Conservation (phyloP, 2,888 invertebrate species). For the Andrena fulva region DNA sequence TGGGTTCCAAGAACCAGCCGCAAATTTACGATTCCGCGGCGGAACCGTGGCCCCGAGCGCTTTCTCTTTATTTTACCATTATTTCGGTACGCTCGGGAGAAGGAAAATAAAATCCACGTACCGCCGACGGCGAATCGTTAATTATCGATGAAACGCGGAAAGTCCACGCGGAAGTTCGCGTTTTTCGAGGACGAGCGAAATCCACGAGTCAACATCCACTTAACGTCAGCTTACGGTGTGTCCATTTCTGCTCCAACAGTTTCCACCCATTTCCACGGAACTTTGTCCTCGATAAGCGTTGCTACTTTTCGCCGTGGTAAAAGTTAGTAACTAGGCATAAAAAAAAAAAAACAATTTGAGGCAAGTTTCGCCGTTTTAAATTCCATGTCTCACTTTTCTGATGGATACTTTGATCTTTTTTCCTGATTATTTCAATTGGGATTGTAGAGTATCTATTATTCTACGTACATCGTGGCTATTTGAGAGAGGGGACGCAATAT, state of each 20-base stretch:
- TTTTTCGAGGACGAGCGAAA: not conserved
- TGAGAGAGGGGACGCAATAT: conserved; percentile 10
- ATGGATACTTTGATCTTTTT: not conserved
- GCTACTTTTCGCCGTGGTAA: not conserved
- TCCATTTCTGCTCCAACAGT: too few relatives aligned
- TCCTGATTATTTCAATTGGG: not conserved
- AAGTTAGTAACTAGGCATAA: not conserved
- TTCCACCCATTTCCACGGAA: not conserved
- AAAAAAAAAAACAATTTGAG: too few relatives aligned
- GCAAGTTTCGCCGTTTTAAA: not conserved
- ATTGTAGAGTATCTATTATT: not conserved
- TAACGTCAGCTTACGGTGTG: too few relatives aligned
- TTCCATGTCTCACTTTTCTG: not conserved
- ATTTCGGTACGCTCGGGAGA: conserved; percentile 25
- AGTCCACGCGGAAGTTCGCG: not conserved
- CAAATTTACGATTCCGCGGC: conserved; percentile 57
- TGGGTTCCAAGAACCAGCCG: conserved; percentile 34
- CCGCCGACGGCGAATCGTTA: conserved; percentile 7
- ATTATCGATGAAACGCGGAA: conserved; percentile 19
- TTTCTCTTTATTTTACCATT: conserved; percentile 59
- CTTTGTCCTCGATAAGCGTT: conserved; percentile 17
- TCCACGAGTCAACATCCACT: too few relatives aligned
- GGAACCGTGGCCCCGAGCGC: conserved; percentile 28
- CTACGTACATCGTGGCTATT: not conserved
- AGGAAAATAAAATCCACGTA: not conserved